Conservation (phyloP, 1,140 invertebrate species). For the Listronotus bonariensis region DNA sequence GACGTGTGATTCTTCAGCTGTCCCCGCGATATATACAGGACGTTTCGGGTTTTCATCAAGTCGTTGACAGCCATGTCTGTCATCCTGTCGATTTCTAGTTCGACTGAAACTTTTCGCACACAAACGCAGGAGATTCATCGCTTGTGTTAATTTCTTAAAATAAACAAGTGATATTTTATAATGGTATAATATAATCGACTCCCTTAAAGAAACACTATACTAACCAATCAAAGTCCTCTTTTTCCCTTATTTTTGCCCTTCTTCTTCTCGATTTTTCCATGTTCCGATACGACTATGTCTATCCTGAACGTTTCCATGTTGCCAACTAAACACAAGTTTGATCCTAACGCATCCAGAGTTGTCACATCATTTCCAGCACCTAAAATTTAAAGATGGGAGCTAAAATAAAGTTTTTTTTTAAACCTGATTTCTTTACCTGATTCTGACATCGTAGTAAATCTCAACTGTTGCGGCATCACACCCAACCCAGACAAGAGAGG, state of each 20-base stretch:
- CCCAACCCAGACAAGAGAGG: conserved; percentile 82
- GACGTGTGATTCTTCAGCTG: conserved; percentile 89
- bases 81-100: conserved; percentile 87
- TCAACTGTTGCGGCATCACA: conserved; percentile 86
- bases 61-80: conserved; percentile 89
- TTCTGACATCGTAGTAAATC: conserved; percentile 55
- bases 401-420: conserved; percentile 15
- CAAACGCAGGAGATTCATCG: conserved; percentile 82
- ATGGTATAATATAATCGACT: not conserved
- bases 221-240: conserved; percentile 30
- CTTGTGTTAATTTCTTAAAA: conserved; percentile 31
- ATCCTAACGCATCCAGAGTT: conserved; percentile 84
- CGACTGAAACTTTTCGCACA: conserved; percentile 88
- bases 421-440: conserved; percentile 43
- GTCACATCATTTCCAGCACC: conserved; percentile 61
- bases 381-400: conserved; percentile 36
- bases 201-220: not conserved
- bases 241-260: conserved; percentile 56
- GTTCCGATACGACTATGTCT: conserved; percentile 91
- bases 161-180: too few relatives aligned
- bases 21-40: conserved; percentile 81
- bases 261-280: conserved; percentile 61
- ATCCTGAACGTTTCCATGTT: conserved; percentile 86
- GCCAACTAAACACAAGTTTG: conserved; percentile 85
- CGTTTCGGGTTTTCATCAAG: conserved; percentile 77